Evolutionary conservation across 2,797 vertebrate species (phyloP), one percentile per base, ranked within the genome.

Genomic region (Poeciliopsis gracilis): DNA sequence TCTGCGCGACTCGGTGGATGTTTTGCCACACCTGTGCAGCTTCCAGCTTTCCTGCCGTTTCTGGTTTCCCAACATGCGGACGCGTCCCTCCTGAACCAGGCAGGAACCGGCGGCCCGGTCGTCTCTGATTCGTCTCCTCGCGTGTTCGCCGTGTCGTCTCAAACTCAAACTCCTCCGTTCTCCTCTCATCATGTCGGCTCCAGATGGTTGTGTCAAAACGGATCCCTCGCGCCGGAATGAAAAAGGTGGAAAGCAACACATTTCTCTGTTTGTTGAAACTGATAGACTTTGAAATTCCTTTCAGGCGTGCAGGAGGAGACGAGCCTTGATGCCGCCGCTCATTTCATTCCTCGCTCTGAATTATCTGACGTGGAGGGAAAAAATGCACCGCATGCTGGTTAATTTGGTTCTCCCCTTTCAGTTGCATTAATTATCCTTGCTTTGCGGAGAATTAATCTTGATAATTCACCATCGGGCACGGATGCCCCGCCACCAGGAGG

Each of bases 121-220:
- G 84, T 75, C 84, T 89, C 83, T 89, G 92, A 92, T 91, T 79
- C 90, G 92, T 92, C 89, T 89, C 90, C 87, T 88, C 79, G 86
- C 90, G 77, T 95, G 94, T 95, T 69, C 87, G 88, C 90, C 74
- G 77, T 90, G 94, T 93, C 94, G 90, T 78, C 45, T 46, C 45
- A 46, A 15, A 46, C 93, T 95, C 88, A 93, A 92, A 95, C 94
- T 95, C 92, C 87, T 87, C 89, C 94, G 92, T 93, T 94, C 91
- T 92, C 83, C 89, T 92, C 89, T 94, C 92, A 87, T 95, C 94
- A 45, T 92, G 91, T 93, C 91, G 92, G 82, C 89, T 87, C 92
- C 92, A 94, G 93, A 94, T 94, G 95, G 94, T 94, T 57, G 91
- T 94, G 90, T 94, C 93, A 94, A 89, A 93, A 93, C 86, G 83